phyloP scores from a whole-genome alignment of 2,888 invertebrate species.

The Empis stercorea region DNA sequence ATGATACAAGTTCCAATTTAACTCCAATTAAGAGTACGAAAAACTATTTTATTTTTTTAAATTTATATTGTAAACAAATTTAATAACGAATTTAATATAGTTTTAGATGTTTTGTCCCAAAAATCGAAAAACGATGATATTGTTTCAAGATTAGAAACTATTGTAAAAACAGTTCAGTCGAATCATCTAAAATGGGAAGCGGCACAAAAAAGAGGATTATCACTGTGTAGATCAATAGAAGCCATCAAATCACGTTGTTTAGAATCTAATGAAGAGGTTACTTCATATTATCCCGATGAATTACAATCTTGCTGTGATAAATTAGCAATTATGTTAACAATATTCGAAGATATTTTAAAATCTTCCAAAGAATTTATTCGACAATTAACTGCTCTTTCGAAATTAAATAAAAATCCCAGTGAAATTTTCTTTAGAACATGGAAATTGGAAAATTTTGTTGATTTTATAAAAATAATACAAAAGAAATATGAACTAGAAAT shows the following conservation, averaged over 20 bases:
- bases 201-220: slow-evolving; percentile 27
- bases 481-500: slow-evolving; percentile 23
- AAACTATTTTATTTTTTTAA: background rate
- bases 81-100: no score
- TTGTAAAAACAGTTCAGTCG: slow-evolving; percentile 19
- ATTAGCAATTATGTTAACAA: slow-evolving; percentile 22
- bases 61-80: no score
- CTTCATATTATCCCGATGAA: slow-evolving; percentile 20
- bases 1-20: no score
- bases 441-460: slow-evolving; percentile 22
- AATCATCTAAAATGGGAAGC: slow-evolving; percentile 29
- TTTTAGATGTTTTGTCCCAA: no score
- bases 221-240: slow-evolving; percentile 28
- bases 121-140: no score
- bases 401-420: slow-evolving; percentile 18
- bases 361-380: slow-evolving; percentile 20
- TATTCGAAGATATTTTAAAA: slow-evolving; percentile 24
- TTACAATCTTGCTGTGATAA: slow-evolving; percentile 24
- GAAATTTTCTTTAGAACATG: slow-evolving; percentile 27
- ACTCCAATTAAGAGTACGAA: background rate
- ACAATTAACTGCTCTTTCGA: slow-evolving; percentile 22
- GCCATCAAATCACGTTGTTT: slow-evolving; percentile 24
- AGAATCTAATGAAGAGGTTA: slow-evolving; percentile 11
- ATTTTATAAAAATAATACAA: slow-evolving; percentile 19
- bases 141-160: slow-evolving; percentile 17